Conservation (phyloP, 2,113 vertebrate species). For the Casuarius casuarius region DNA sequence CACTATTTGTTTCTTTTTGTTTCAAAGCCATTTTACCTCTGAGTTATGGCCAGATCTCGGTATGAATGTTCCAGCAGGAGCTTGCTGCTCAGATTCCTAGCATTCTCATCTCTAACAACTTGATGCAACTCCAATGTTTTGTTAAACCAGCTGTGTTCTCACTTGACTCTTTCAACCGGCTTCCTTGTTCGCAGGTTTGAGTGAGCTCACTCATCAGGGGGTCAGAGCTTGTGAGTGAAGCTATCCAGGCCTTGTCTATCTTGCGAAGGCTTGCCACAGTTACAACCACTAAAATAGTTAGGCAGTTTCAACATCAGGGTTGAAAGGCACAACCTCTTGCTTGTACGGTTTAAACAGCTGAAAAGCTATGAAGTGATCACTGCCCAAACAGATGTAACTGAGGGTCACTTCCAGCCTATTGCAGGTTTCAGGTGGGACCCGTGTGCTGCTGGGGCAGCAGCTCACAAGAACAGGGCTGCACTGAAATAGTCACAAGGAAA, state of each 20-base stretch:
- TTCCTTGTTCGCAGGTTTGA: background rate
- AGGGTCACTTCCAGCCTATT: background rate
- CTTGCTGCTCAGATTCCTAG: accelerated
- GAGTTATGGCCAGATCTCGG: background rate
- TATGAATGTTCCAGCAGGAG: accelerated
- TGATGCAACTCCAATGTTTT: background rate
- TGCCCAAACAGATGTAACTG: background rate
- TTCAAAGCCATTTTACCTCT: background rate
- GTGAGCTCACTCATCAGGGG: background rate
- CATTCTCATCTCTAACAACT: background rate
- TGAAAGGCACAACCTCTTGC: background rate
- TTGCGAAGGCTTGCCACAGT: background rate
- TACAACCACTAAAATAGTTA: background rate
- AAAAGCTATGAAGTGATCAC: background rate
- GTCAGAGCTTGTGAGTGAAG: background rate
- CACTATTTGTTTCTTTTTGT: background rate
- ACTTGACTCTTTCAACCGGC: background rate
- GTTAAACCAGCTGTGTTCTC: background rate
- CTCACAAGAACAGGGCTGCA: background rate
- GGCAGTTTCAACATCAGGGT: background rate
- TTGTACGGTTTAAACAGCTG: background rate
- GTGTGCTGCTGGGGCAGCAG: background rate
- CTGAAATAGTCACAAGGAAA: background rate
- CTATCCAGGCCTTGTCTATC: background rate
- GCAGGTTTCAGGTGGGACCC: background rate